Base-by-base conservation (phyloP, 2,797 vertebrate species). In the Glyptemys insculpta region DNA sequence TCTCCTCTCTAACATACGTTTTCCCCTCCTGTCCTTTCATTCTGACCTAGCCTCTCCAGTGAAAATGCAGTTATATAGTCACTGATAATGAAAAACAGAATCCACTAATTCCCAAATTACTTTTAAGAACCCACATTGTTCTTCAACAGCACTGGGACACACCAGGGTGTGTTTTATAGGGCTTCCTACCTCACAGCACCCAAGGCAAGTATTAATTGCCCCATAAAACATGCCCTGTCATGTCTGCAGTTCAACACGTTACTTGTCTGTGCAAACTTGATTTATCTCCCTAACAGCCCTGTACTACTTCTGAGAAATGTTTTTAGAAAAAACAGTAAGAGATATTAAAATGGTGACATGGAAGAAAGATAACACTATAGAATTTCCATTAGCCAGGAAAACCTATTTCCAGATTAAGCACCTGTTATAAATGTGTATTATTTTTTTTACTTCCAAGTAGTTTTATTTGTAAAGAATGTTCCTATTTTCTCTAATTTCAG, bases 141-240 rank as follows among this genome's bases (percentile, higher is more conserved):
- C 92, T 96, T 83, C 74, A 52, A 79, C 90, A 62, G 44, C 49
- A 65, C 87, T 93, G 0, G 23, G 93, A 83, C 96, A 47, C 86
- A 27, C 6, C 49, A 79, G 92, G 81, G 83, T 92, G 91, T 94
- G 79, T 95, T 95, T 96, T 95, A 96, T 62, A 88, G 85, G 78
- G 56, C 93, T 94, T 92, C 93, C 81, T 95, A 79, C 86, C 91
- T 97, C 83, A 16, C 10, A 2, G 15, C 62, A 96, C 93, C 91
- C 91, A 88, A 95, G 95, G 95, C 92, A 92, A 88, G 56, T 90
- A 97, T 97, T 97, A 97, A 97, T 96, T 96, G 94, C 94, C 95
- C 94, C 95, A 97, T 97, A 97, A 97, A 97, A 96, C 95, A 97
- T 1, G 83, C 85, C 90, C 88, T 96, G 95, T 95, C 92, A 54